A percentile compares a stretch with the other conserved stretches of the same genome.
phyloP scores from a whole-genome alignment of 2,888 invertebrate species.

The Drosophila lacicola region DNA sequence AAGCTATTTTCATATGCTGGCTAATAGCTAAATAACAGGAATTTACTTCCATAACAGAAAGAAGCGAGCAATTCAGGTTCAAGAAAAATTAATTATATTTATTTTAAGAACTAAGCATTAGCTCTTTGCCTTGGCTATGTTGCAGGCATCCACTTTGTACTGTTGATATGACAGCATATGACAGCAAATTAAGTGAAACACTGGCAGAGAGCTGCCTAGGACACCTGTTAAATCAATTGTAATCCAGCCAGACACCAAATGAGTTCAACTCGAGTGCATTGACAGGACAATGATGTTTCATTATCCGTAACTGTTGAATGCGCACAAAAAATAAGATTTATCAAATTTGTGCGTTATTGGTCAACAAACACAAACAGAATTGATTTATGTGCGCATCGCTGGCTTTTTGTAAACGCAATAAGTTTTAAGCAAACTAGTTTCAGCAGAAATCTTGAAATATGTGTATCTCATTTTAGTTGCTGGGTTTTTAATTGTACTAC shows the following conservation, averaged over 20 bases:
- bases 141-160: too few relatives aligned
- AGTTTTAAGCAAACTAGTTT: conserved; percentile 17
- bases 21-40: background rate
- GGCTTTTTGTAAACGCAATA: conserved; percentile 4
- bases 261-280: conserved; percentile 30
- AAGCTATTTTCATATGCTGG: background rate
- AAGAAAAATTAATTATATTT: background rate
- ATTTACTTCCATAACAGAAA: background rate
- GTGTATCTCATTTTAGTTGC: background rate
- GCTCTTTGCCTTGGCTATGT: background rate
- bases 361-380: conserved; percentile 25
- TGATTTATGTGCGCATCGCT: conserved; percentile 35
- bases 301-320: conserved; percentile 2
- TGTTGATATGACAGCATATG: conserved; percentile 3
- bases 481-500: conserved; percentile 29
- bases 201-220: conserved; percentile 14
- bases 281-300: conserved; percentile 19
- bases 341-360: conserved; percentile 4
- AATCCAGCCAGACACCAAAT: conserved; percentile 3
- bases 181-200: conserved; percentile 4
- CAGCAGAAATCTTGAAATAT: background rate
- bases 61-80: too few relatives aligned
- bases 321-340: conserved; percentile 15
- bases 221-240: conserved; percentile 16
- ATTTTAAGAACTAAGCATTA: background rate